These are phyloP conservation scores for Caenorhabditis briggsae DNA, from an alignment of 1,140 invertebrate species.

Conservation along the genomic window DNA sequence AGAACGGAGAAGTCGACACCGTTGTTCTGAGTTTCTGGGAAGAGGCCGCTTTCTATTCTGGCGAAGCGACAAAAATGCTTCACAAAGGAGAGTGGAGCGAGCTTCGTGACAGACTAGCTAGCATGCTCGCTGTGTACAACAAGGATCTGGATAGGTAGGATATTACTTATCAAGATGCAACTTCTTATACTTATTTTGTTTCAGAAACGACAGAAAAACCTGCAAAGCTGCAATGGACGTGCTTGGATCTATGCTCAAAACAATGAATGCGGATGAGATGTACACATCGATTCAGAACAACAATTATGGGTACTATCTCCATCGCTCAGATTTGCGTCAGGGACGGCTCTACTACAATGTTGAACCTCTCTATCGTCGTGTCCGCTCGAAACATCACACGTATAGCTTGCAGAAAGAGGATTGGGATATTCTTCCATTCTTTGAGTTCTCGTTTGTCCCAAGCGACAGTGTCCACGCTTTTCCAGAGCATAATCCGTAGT, in stretches of 20 bases:
- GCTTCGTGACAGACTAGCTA: background rate
- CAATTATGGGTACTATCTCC: background rate
- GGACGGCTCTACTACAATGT: slow-evolving; percentile 4
- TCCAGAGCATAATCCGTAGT: background rate
- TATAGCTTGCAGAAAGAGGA: background rate
- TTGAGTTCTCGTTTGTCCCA: background rate
- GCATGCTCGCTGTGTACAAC: background rate
- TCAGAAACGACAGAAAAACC: background rate
- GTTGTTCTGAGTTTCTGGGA: slow-evolving; percentile 12
- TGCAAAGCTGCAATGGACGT: background rate
- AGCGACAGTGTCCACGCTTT: background rate
- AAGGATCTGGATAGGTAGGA: background rate
- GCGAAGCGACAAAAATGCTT: background rate
- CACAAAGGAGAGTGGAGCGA: background rate
- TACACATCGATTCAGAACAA: too few species aligned
- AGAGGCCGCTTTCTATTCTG: background rate
- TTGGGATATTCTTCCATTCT: background rate
- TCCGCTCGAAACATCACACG: background rate
- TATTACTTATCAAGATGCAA: background rate
- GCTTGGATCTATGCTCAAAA: background rate
- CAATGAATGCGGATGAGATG: background rate
- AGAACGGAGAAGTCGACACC: background rate
- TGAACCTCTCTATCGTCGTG: background rate
- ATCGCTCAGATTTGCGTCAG: background rate
- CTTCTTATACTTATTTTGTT: background rate